Evolutionary conservation across 2,888 invertebrate species (phyloP).

Genomic region (Pammene fasciana): DNA sequence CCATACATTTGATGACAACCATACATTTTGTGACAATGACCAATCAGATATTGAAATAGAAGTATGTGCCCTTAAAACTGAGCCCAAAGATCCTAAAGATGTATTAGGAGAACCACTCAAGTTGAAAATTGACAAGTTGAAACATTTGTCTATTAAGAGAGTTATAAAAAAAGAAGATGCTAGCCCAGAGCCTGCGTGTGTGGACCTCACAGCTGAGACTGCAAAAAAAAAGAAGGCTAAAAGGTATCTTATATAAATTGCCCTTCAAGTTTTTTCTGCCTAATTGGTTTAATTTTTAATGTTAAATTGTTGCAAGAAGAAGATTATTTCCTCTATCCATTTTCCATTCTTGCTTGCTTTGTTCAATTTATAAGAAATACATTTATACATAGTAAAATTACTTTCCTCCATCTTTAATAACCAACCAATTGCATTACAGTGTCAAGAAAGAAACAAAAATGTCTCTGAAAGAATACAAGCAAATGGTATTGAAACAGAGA

Average conservation of each 20-base stretch:
- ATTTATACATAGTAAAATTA: neutral
- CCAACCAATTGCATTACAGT: slow-evolving; percentile 8
- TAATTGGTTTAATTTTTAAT: too few relatives aligned
- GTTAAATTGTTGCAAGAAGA: too few relatives aligned
- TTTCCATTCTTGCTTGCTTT: too few relatives aligned
- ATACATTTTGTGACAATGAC: slow-evolving; percentile 41
- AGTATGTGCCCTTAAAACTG: slow-evolving; percentile 34
- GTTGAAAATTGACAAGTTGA: slow-evolving; percentile 47
- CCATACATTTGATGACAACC: slow-evolving; percentile 40
- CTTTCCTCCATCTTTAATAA: neutral
- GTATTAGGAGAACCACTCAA: slow-evolving; percentile 42
- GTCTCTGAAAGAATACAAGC: slow-evolving; percentile 49
- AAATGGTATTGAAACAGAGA: slow-evolving; percentile 11
- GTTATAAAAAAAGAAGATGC: slow-evolving; percentile 14
- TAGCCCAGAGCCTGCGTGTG: neutral
- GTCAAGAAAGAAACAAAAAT: slow-evolving; percentile 45
- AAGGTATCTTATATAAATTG: slow-evolving; percentile 7
- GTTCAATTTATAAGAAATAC: too few relatives aligned
- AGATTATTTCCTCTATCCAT: too few relatives aligned
- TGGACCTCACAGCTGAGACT: slow-evolving; percentile 8
- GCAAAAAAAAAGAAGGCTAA: slow-evolving; percentile 13
- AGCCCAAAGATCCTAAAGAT: slow-evolving; percentile 12
- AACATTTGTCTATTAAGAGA: slow-evolving; percentile 27
- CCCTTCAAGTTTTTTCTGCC: too few relatives aligned
- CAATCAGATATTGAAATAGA: slow-evolving; percentile 45